Conservation (phyloP, 1,140 invertebrate genomes). For the Drosophila miranda region DNA sequence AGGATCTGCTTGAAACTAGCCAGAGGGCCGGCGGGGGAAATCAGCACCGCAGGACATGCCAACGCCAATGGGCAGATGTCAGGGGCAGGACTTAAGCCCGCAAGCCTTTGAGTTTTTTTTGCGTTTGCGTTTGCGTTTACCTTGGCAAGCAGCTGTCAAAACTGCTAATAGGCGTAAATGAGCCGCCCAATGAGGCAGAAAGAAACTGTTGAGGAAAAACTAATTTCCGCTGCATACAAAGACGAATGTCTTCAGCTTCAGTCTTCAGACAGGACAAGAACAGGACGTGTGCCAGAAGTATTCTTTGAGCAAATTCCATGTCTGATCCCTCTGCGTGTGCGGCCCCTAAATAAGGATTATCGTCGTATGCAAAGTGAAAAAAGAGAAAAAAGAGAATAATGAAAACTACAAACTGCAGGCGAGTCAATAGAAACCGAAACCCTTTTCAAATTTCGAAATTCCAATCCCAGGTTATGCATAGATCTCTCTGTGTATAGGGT, state of each 20-base stretch:
- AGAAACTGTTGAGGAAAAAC: conserved; percentile 54
- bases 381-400: conserved; percentile 13
- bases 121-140: conserved; percentile 45
- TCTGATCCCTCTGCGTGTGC: conserved; percentile 58
- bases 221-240: conserved; percentile 65
- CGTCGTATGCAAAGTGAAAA: conserved; percentile 52
- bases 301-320: conserved; percentile 65
- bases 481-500: conserved; percentile 42
- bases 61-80: conserved; percentile 62
- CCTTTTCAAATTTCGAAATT: conserved; percentile 47
- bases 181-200: conserved; percentile 58
- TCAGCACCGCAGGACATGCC: conserved; percentile 57
- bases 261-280: not conserved
- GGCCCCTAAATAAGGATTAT: conserved; percentile 66
- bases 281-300: conserved; percentile 69
- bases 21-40: conserved; percentile 38
- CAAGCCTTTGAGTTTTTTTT: conserved; percentile 68
- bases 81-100: conserved; percentile 43
- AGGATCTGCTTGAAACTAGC: conserved; percentile 7
- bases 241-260: conserved; percentile 12
- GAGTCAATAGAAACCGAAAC: conserved; percentile 54
- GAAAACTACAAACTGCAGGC: conserved; percentile 48
- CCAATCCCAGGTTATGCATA: conserved; percentile 18
- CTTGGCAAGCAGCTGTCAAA: conserved; percentile 58
- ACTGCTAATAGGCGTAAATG: conserved; percentile 75